phyloP scores from a whole-genome alignment of 23 tunicate species.

The Phallusia fumigata region DNA sequence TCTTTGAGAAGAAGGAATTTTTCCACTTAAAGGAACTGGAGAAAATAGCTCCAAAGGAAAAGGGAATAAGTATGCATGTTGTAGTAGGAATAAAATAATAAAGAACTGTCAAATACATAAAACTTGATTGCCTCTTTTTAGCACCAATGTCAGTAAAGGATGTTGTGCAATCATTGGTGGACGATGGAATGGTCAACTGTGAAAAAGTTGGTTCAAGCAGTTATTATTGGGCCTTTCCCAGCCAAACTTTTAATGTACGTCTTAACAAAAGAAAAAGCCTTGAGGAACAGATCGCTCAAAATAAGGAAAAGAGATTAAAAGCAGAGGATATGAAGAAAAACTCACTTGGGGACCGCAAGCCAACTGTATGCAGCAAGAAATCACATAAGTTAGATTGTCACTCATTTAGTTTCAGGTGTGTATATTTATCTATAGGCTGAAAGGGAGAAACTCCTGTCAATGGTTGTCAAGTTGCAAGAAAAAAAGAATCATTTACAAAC shows the following conservation, averaged over 20 bases:
- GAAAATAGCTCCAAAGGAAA: slow-evolving; percentile 90
- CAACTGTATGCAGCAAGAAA: slow-evolving; percentile 34
- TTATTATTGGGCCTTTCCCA: slow-evolving; percentile 93
- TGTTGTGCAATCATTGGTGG: slow-evolving; percentile 90
- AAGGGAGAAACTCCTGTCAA: slow-evolving; percentile 44
- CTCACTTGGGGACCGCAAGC: slow-evolving; percentile 42
- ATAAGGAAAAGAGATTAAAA: slow-evolving; percentile 37
- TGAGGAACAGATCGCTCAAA: slow-evolving; percentile 25
- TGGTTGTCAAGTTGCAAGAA: slow-evolving; percentile 25
- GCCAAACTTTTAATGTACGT: slow-evolving; percentile 66
- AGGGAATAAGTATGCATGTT: slow-evolving; percentile 83
- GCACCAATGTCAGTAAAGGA: slow-evolving; percentile 99
- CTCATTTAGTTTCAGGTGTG: too few relatives aligned
- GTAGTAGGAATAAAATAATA: neutral
- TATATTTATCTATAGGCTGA: slow-evolving; percentile 27
- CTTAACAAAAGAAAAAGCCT: slow-evolving; percentile 39
- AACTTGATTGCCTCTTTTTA: neutral
- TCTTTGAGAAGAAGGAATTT: slow-evolving; percentile 89
- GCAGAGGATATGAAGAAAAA: slow-evolving; percentile 24
- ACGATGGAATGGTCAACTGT: slow-evolving; percentile 76
- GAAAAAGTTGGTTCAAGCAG: slow-evolving; percentile 98
- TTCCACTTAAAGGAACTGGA: slow-evolving; percentile 97
- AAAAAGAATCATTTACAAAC: slow-evolving; percentile 36
- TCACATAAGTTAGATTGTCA: too few relatives aligned
- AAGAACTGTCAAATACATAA: too few relatives aligned